Conservation (phyloP, 2,888 invertebrate genomes). For the Aleiodes alternator region DNA sequence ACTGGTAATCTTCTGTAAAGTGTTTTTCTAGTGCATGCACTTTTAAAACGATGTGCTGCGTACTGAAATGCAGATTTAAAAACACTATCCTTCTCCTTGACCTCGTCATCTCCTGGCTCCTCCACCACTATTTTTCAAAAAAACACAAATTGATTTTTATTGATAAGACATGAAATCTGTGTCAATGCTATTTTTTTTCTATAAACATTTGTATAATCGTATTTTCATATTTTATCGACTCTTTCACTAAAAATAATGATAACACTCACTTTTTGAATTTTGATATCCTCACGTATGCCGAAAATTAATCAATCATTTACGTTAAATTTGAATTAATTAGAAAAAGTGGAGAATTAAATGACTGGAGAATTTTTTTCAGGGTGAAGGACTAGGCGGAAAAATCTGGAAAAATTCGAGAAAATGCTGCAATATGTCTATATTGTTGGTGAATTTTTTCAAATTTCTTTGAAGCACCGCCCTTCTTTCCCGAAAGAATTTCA, state of each 20-base stretch:
- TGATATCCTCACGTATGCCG: constrained; percentile 60
- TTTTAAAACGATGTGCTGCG: constrained; percentile 75
- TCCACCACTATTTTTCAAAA: constrained; percentile 66
- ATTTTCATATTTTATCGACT: background rate
- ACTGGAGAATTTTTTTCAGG: background rate
- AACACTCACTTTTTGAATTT: constrained; percentile 60
- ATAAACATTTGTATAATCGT: background rate
- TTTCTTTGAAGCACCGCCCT: too few species aligned
- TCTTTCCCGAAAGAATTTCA: constrained; percentile 17
- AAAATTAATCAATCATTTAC: constrained; percentile 47
- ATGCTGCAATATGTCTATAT: too few species aligned
- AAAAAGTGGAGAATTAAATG: background rate
- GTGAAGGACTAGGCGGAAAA: too few species aligned
- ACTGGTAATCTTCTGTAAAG: constrained; percentile 86
- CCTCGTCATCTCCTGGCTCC: constrained; percentile 66
- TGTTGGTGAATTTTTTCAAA: too few species aligned
- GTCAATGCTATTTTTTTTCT: background rate
- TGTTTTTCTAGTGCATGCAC: constrained; percentile 81
- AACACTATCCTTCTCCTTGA: constrained; percentile 65
- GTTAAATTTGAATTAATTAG: constrained; percentile 36
- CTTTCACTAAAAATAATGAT: background rate
- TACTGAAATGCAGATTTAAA: constrained; percentile 72
- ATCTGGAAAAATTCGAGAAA: too few species aligned
- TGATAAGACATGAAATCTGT: background rate
- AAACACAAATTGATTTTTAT: background rate